Percentiles rank a stretch among this genome's conserved stretches.
Conservation (phyloP, 2,113 vertebrate species). For the Dipodomys ordii region DNA sequence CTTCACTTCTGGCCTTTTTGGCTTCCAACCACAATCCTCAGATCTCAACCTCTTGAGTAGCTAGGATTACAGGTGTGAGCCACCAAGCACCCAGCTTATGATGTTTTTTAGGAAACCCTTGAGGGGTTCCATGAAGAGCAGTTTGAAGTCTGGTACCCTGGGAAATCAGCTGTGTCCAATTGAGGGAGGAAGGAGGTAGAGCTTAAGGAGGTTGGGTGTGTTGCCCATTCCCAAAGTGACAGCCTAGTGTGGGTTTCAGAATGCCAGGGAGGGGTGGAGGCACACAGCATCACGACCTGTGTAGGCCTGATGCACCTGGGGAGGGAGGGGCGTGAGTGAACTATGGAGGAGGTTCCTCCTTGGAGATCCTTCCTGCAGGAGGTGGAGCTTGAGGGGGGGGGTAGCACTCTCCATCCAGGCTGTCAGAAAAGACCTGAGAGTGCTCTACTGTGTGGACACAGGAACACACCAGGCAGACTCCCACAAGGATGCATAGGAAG, state of each 20-base stretch:
- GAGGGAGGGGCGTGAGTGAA: no score
- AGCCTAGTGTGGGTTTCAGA: not conserved
- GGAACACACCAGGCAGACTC: not conserved
- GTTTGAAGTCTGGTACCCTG: not conserved
- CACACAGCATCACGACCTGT: rapidly evolving
- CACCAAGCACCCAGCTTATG: no score
- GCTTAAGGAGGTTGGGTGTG: not conserved
- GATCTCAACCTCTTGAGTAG: no score
- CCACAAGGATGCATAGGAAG: rapidly evolving
- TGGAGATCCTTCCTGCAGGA: not conserved
- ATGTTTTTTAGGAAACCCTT: not conserved
- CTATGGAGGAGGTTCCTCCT: not conserved
- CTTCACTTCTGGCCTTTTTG: no score
- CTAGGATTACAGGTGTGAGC: no score
- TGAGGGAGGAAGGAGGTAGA: not conserved
- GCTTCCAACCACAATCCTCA: no score
- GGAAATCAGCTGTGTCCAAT: not conserved
- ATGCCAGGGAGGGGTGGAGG: no score
- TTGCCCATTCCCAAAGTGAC: not conserved
- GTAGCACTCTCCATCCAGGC: not conserved
- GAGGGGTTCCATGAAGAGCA: not conserved
- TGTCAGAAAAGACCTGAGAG: not conserved
- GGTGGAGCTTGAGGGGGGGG: not conserved
- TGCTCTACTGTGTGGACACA: no score
- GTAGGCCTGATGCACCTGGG: not conserved